Base-by-base conservation (phyloP, 1,140 invertebrate species). In the Chironomus striatipennis region DNA sequence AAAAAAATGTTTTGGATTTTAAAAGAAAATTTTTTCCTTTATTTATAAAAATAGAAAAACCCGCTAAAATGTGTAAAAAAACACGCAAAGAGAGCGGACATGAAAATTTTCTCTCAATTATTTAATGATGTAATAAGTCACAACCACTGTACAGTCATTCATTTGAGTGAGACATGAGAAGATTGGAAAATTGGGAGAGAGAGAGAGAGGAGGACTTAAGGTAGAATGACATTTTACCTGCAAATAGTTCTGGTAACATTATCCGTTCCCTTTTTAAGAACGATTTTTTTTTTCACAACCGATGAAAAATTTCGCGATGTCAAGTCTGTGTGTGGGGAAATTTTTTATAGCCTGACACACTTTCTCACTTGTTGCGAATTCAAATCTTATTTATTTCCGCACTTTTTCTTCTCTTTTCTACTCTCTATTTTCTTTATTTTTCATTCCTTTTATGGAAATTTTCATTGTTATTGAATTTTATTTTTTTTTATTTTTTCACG, bases 241-340 rank as follows among this genome's bases (percentile, higher is more conserved):
- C 2, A 70, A 20, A 70, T 18, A 70, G 65, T 70, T 70, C 65
- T 70, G 65, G 65, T 70, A 70, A 70, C 65, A 70, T 70, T 70
- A 70, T 70, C 65, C 65, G 20, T 18, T 18, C 65, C 17, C 65
- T 70, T 21, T 20, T 18, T 18, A 21, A 70, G 65, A 34, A 34
- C 24, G 24, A 34, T n/a, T 57, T 12, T 57, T 57, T 12, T 57
- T 15, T 57, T 4, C 47, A 12, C 47, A 5, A 47, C n/a, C 24
- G n/a, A n/a, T n/a, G n/a, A 34, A 34, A 34, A 34, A 34, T 34
- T 34, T 34, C 24, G 24, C 24, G 1, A 34, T 34, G 1, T 34
- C 24, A 5, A 5, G 24, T 34, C 24, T 34, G 24, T 34, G 24
- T 34, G 24, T 34, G 24, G 24, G 24, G 24, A 34, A 34, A 34